Percentiles rank a stretch among this genome's conserved stretches.
Conservation (phyloP, 1,140 invertebrate species). For the Camponotus floridanus region DNA sequence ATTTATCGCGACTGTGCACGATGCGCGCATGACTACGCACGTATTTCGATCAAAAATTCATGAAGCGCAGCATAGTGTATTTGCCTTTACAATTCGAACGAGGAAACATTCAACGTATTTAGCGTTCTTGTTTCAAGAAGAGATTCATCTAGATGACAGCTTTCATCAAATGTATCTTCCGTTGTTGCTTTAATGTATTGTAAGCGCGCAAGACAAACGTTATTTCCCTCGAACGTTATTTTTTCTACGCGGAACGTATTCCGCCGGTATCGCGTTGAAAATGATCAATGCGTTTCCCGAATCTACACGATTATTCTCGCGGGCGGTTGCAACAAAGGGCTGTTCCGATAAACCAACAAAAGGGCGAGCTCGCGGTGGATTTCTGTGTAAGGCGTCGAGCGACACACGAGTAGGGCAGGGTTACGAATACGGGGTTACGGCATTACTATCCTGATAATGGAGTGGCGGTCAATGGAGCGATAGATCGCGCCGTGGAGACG, state of each 20-base stretch:
- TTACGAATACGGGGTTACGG: slow-evolving; percentile 73
- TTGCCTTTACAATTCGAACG: slow-evolving; percentile 47
- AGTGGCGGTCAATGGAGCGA: slow-evolving; percentile 82
- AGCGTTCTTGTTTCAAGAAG: slow-evolving; percentile 33
- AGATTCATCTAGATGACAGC: background rate
- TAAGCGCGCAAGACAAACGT: background rate
- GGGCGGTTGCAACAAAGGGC: slow-evolving; percentile 43
- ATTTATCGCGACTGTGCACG: slow-evolving; percentile 63
- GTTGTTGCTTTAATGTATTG: background rate
- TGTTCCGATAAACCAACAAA: slow-evolving; percentile 65
- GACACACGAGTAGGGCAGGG: slow-evolving; percentile 68
- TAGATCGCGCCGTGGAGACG: slow-evolving; percentile 79
- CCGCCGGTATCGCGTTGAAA: background rate
- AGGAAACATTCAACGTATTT: slow-evolving; percentile 20
- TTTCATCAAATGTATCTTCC: background rate
- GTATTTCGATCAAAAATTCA: slow-evolving; percentile 64
- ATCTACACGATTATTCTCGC: slow-evolving; percentile 34
- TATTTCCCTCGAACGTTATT: background rate
- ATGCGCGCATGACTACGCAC: slow-evolving; percentile 34
- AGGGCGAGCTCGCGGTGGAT: slow-evolving; percentile 20
- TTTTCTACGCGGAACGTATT: background rate
- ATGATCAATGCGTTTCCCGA: background rate
- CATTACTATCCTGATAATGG: slow-evolving; percentile 83
- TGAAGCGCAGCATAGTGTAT: slow-evolving; percentile 40
- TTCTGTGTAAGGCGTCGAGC: slow-evolving; percentile 8